These are phyloP conservation scores for Troides aeacus DNA, from an alignment of 2,888 invertebrate genomes.

Conservation along the genomic window DNA sequence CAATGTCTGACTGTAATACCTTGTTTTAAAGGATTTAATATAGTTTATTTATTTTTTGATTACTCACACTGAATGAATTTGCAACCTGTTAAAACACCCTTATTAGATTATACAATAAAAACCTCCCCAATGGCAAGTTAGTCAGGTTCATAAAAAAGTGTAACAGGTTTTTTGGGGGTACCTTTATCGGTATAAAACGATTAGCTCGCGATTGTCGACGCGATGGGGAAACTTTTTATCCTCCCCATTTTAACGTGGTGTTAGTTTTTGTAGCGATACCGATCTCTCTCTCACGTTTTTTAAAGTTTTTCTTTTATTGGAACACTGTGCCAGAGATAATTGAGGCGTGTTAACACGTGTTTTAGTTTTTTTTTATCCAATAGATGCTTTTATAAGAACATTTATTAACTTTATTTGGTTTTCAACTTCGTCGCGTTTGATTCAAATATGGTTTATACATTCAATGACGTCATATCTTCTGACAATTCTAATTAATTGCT, in stretches of 20 bases:
- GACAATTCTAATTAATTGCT: too few relatives aligned
- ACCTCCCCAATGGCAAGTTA: constrained; percentile 35
- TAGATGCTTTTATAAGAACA: background rate
- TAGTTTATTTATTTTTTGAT: background rate
- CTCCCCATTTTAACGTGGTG: constrained; percentile 44
- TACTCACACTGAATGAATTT: background rate
- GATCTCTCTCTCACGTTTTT: constrained; percentile 75
- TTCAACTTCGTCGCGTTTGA: background rate
- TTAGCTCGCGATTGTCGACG: constrained; percentile 42
- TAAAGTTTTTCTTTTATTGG: constrained; percentile 53
- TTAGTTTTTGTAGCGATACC: constrained; percentile 63
- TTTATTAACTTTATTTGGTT: background rate
- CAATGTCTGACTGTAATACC: too few relatives aligned
- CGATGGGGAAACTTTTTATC: constrained; percentile 58
- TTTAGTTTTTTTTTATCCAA: constrained; percentile 26
- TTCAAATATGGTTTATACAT: background rate
- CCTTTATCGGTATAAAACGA: constrained; percentile 46
- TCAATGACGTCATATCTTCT: too few relatives aligned
- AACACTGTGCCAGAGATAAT: constrained; percentile 57
- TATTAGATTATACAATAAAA: constrained; percentile 28
- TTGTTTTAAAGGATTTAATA: background rate
- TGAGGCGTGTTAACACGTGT: constrained; percentile 63
- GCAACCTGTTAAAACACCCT: constrained; percentile 21
- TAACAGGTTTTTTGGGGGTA: constrained; percentile 54
- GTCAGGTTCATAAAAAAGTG: constrained; percentile 66